Evolutionary conservation across 2,797 vertebrate genomes (phyloP), one percentile per base, ranked within the genome.

Genomic region (Parambassis ranga): DNA sequence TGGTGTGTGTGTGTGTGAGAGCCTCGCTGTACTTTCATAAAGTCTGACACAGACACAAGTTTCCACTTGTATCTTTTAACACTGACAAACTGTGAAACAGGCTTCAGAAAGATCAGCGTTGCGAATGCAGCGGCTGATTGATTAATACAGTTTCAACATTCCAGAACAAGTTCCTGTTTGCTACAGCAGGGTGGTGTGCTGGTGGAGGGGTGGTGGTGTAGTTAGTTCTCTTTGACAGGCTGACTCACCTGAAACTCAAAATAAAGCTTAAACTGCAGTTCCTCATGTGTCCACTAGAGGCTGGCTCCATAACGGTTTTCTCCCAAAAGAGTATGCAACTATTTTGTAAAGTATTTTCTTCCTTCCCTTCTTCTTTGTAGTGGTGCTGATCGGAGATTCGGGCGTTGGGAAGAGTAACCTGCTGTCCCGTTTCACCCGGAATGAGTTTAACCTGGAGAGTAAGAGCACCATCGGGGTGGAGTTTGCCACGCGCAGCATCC

Each of bases 401-500:
- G 95, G 94, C 0, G 94, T 95, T 2, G 95, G 95, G 22, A 96
- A 95, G 87, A 95, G 95, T 77, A 95, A 95, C 85, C 89, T 95
- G 32, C 89, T 95, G n/a, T 95, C 94, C 0, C 93, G 95, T 49
- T 96, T 96, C 91, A 96, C 95, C 52, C 91, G 94, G 7, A 95
- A 95, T 0, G 95, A 96, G 89, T 95, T 96, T 88, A 95, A 89
- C 91, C 84, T 95, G 89, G 95, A 96, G 87, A 95, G 95, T 87
- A 95, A 95, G 82, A 95, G 94, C 82, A 96, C 95, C 79, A 96
- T 95, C 1, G 95, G 95, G 0, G 95, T 96, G 85, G 95, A 96
- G 88, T 96, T 96, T 0, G 94, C 95, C 60, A 96, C 95, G 0
- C 91, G 94, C 49, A 96, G 94, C 91, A 94, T 96, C 89, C 92